Percentiles rank a stretch among this genome's conserved stretches.
These are phyloP conservation scores for Pterophyllum scalare DNA, from an alignment of 2,113 vertebrate species.

Conservation along the genomic window DNA sequence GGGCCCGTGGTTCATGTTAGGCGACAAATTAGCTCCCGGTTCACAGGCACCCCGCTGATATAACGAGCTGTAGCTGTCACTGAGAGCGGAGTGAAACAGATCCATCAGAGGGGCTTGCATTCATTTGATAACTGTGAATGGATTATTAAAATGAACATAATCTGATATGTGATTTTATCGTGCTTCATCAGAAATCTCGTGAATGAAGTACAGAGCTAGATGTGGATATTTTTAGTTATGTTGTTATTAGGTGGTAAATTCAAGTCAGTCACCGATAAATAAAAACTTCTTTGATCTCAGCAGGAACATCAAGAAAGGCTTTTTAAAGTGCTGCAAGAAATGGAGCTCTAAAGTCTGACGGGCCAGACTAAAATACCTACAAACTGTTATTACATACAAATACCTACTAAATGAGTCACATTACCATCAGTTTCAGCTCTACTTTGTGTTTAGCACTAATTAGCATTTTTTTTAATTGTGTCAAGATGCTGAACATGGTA, in stretches of 20 bases:
- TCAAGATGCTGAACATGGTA: not conserved
- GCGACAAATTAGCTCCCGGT: slow-evolving; percentile 40
- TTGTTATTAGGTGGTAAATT: not conserved
- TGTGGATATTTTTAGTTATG: not conserved
- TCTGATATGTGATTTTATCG: slow-evolving; percentile 5
- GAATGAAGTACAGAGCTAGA: not conserved
- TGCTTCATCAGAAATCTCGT: not conserved
- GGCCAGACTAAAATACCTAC: not conserved
- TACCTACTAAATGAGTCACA: not conserved
- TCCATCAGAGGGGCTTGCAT: slow-evolving; percentile 7
- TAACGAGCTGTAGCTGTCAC: slow-evolving; percentile 31
- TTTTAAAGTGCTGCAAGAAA: not conserved
- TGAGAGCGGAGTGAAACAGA: slow-evolving; percentile 21
- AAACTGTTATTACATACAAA: not conserved
- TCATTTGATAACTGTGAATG: slow-evolving; percentile 4
- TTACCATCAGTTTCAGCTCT: not conserved
- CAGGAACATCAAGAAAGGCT: not conserved
- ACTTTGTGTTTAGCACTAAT: not conserved
- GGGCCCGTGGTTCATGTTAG: slow-evolving; percentile 32
- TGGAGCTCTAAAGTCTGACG: not conserved
- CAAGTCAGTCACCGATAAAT: not conserved
- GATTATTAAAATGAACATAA: slow-evolving; percentile 23
- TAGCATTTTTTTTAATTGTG: not conserved
- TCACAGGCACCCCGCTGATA: slow-evolving; percentile 31
- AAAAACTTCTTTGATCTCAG: not conserved